Evolutionary conservation across 2,797 vertebrate genomes (phyloP), one percentile per base, ranked within the genome.

Genomic region (Hypotaenidia okinawae): DNA sequence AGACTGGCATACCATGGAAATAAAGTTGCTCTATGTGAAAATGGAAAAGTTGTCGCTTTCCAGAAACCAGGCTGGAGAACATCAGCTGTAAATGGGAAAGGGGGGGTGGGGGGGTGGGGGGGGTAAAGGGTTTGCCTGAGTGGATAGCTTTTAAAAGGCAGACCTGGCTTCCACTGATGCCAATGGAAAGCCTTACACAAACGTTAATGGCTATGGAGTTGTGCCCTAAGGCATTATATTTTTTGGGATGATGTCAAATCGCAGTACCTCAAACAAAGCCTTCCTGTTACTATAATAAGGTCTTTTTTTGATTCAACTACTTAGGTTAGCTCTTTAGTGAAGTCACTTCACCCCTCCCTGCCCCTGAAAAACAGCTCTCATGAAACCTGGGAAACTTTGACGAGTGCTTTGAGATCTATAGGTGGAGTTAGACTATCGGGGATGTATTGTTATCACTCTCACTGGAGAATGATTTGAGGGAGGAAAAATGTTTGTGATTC

Each of bases 201-300:
- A 95, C 64, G 37, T 74, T 97, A 96, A 94, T 95, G 95, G 94
- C 94, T 92, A 27, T 75, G 58, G 96, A 94, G 96, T 95, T 91
- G 47, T 97, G 95, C 93, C 93, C 95, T 93, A 57, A 73, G 61
- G 90, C 90, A 75, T 95, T 95, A 80, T 95, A 96, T 89, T 94
- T 96, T 96, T 92, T 47, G 93, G 96, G 95, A 96, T 92, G 93
- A 92, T 96, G 96, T 96, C 94, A 95, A 94, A 90, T 87, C 54
- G 63, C 58, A 82, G 87, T 79, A 72, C 87, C 91, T 95, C 92
- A 94, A 93, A 93, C 39, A 2, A 90, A 89, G 90, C 87, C 90
- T 96, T 93, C 86, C 68, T 95, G 95, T 93, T 96, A 35, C 90
- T 93, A 75, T 91, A 83, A 94, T 91, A 90, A 87, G 81, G 63